Conservation (phyloP, 2,888 invertebrate species). For the Habrosyne pyritoides region DNA sequence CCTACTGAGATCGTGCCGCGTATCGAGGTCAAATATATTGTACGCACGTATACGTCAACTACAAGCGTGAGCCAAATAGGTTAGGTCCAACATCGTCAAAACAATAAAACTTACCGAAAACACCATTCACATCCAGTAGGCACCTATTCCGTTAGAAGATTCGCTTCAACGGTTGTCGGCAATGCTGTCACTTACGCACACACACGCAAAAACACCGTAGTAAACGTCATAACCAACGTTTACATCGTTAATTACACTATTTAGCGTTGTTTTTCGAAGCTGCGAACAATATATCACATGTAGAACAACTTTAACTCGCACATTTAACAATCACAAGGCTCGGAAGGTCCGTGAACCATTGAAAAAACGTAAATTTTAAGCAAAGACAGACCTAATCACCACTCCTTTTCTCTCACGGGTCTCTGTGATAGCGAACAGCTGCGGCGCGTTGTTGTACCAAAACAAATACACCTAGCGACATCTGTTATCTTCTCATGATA, state of each 20-base stretch:
- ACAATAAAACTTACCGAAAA: conserved; percentile 72
- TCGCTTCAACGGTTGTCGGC: conserved; percentile 78
- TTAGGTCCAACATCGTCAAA: conserved; percentile 57
- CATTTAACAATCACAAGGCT: conserved; percentile 56
- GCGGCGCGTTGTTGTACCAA: conserved; percentile 77
- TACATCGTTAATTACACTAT: conserved; percentile 74
- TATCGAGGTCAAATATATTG: conserved; percentile 65
- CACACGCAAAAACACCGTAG: conserved; percentile 69
- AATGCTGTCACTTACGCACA: conserved; percentile 75
- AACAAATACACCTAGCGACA: conserved; percentile 74
- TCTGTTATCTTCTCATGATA: conserved; percentile 37
- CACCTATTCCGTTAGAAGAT: conserved; percentile 75
- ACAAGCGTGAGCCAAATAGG: conserved; percentile 60
- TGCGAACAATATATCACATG: conserved; percentile 66
- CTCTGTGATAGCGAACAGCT: conserved; percentile 83
- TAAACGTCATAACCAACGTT: conserved; percentile 81
- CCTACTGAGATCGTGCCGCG: conserved; percentile 45
- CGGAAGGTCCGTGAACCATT: conserved; percentile 65
- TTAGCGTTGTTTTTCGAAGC: conserved; percentile 60
- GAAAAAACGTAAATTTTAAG: conserved; percentile 75
- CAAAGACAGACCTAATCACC: conserved; percentile 80
- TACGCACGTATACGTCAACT: conserved; percentile 24
- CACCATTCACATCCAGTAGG: conserved; percentile 59
- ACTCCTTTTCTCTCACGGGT: conserved; percentile 82
- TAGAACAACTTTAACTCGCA: conserved; percentile 58